Percentiles rank a stretch among this genome's conserved stretches.
Evolutionary conservation across 64 coral and sea anemone genomes (phyloP).

Genomic region (Montipora cactus): DNA sequence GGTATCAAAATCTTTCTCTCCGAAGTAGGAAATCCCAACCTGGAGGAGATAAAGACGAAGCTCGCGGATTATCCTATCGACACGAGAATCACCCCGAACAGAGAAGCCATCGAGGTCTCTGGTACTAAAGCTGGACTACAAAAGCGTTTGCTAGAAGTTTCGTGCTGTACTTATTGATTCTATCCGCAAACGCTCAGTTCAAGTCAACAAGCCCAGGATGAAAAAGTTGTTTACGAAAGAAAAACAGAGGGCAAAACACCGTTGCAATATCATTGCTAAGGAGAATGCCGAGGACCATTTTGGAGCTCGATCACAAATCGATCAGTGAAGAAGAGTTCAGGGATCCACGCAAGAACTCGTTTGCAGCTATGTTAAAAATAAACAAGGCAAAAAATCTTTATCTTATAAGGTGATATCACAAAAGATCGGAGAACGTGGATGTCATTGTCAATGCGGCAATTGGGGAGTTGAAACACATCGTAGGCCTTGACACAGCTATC

Average conservation of each 20-base stretch:
- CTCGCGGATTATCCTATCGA: constrained; percentile 5
- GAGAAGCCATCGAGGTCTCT: constrained; percentile 43
- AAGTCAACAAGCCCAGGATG: constrained; percentile 72
- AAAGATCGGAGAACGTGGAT: constrained; percentile 52
- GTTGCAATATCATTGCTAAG: constrained; percentile 30
- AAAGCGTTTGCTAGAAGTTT: not conserved
- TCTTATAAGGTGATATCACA: constrained; percentile 57
- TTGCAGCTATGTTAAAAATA: constrained; percentile 50
- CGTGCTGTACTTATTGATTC: not conserved
- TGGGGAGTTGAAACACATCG: constrained; percentile 29
- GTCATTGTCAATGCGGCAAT: constrained; percentile 84
- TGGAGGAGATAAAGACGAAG: constrained; percentile 39
- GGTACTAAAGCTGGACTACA: constrained; percentile 50
- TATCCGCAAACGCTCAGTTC: constrained; percentile 7
- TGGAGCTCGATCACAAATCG: not conserved
- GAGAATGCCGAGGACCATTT: not conserved
- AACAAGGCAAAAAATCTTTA: constrained; percentile 47
- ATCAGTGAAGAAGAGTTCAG: too few species aligned
- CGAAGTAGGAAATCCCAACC: constrained; percentile 4
- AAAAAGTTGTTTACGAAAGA: constrained; percentile 50
- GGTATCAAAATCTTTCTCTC: constrained; percentile 55
- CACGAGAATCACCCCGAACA: not conserved
- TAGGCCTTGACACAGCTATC: constrained; percentile 52
- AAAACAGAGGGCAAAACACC: constrained; percentile 31
- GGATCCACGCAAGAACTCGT: not conserved